phyloP scores from a whole-genome alignment of 2,797 vertebrate species.

The Rhinophrynus dorsalis region DNA sequence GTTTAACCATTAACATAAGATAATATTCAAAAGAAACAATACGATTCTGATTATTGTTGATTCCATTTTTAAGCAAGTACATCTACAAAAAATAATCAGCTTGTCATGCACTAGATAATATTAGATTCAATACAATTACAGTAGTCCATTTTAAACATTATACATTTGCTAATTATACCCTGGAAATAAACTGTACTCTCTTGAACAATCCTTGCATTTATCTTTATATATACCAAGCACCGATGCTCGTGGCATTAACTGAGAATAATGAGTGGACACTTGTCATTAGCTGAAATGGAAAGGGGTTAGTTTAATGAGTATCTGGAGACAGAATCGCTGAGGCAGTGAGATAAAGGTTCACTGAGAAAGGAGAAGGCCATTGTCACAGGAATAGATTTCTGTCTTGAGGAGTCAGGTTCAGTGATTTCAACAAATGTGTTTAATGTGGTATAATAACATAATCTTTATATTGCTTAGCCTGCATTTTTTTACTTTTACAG shows the following conservation, averaged over 20 bases:
- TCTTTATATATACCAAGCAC: background rate
- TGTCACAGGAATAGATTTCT: conserved; percentile 20
- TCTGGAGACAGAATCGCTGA: conserved; percentile 33
- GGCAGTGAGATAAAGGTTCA: conserved; percentile 32
- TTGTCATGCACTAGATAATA: no score
- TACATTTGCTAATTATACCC: background rate
- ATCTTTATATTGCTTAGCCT: conserved; percentile 3
- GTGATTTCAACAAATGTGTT: conserved; percentile 25
- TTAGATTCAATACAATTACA: no score
- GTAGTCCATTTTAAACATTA: no score
- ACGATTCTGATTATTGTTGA: no score
- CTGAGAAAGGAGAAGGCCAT: background rate
- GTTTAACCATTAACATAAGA: no score
- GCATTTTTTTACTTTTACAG: conserved; percentile 23
- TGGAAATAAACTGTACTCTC: background rate
- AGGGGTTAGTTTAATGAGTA: conserved; percentile 33
- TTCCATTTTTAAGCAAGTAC: no score
- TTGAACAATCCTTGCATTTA: background rate
- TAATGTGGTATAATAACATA: conserved; percentile 27
- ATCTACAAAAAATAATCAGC: no score
- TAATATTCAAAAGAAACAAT: no score
- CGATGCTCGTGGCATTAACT: background rate
- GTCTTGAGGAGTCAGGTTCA: conserved; percentile 24
- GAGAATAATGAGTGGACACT: conserved; percentile 9
- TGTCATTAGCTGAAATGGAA: conserved; percentile 36